These are phyloP conservation scores for Sanderia malayensis DNA, from an alignment of 30 jellyfish, hydroid and myxozoan genomes.

Conservation along the genomic window DNA sequence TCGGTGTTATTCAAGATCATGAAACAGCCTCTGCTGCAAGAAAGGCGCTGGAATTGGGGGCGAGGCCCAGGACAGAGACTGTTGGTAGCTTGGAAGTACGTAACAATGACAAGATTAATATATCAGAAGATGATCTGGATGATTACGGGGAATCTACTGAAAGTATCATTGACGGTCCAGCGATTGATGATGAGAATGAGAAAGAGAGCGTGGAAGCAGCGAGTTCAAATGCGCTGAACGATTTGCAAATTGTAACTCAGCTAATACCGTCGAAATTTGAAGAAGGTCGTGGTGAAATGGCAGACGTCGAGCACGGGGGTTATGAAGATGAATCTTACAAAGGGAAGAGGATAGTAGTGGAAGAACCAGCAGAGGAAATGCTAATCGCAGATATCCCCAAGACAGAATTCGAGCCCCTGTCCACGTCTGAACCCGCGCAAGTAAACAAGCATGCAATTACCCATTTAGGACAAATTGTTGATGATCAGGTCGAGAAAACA, in stretches of 20 bases:
- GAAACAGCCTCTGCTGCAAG: slow-evolving; percentile 31
- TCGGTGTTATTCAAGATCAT: slow-evolving; percentile 29
- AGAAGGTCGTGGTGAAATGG: background rate
- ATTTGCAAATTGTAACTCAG: slow-evolving; percentile 5
- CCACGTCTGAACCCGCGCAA: slow-evolving; percentile 48
- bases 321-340: background rate
- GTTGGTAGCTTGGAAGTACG: background rate
- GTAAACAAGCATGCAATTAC: no score
- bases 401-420: slow-evolving; percentile 31
- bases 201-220: slow-evolving; percentile 1
- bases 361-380: background rate
- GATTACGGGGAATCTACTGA: slow-evolving; percentile 41
- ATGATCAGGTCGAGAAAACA: no score
- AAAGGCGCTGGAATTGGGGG: slow-evolving; percentile 8
- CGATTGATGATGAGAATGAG: slow-evolving; percentile 21
- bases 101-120: background rate
- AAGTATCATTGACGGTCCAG: slow-evolving; percentile 53
- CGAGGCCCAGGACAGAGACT: slow-evolving; percentile 10
- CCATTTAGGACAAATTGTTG: no score
- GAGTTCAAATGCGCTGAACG: background rate
- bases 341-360: background rate
- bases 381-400: slow-evolving; percentile 7
- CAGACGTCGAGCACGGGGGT: background rate
- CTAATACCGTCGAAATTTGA: slow-evolving; percentile 1
- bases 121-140: slow-evolving; percentile 5